Base-by-base conservation (phyloP, 53 echinoderm and acorn worm species). In the Echinometra lucunter region DNA sequence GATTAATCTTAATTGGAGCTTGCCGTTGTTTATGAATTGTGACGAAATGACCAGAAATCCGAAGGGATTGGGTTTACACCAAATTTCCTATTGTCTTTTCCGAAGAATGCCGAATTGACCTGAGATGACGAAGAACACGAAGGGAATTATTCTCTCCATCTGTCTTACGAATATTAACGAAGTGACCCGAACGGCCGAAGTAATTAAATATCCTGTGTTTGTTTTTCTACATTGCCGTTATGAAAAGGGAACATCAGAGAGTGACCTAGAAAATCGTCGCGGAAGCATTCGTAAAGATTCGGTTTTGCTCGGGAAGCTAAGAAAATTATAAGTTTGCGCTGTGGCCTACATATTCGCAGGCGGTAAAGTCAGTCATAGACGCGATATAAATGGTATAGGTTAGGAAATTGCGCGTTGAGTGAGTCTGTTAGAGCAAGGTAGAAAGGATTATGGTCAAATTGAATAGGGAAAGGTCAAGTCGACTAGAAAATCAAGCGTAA, bases 401-500 rank as follows among this genome's bases (percentile, higher is more conserved):
- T 66, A 27, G 91, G 91, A 91, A 91, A 91, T 91, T 91, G 47
- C 27, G 58, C 67, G 91, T 47, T 91, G 91, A 91, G 60, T 66
- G 91, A 91, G 44, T 91, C 91, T 17, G 66, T 91, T 91, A 45
- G 66, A 66, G 27, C 91, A 91, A 91, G 91, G 67, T 91, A 70
- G 66, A 5, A 67, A 45, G 91, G 70, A 91, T 91, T 69, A 91
- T 66, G 70, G 85, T 85, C 37, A 91, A 40, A 66, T 69, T 67
- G 70, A 91, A 70, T 45, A 45, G 69, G 12, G 25, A 91, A 58
- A 91, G 91, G 91, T 91, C 91, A 70, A 91, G 63, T 89, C 70
- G 67, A 44, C 91, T 40, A 91, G 58, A 45, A 91, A 91, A 91
- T 70, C 27, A 60, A 27, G 37, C 12, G 30, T 70, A 72, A 70